These are phyloP conservation scores for Alfaro cultratus DNA, from an alignment of 2,797 vertebrate species.

Conservation along the genomic window DNA sequence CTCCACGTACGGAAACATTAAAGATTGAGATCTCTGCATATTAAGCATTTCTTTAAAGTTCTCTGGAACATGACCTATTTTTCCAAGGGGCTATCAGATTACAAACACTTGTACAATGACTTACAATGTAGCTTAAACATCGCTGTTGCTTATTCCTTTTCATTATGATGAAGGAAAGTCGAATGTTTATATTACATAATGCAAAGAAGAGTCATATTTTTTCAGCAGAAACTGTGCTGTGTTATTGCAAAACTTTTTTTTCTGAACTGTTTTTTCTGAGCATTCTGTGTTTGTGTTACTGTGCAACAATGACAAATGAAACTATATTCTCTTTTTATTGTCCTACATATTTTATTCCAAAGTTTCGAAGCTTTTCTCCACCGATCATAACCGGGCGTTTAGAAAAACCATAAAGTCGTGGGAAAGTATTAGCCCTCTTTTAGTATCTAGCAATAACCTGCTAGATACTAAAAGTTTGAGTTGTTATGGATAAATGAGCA, in stretches of 20 bases:
- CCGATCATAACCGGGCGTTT: not conserved
- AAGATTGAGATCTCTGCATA: not conserved
- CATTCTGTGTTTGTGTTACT: not conserved
- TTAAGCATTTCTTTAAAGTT: not conserved
- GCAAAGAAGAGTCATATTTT: not conserved
- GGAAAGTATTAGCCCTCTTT: not conserved
- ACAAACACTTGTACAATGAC: not conserved
- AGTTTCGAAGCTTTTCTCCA: not conserved
- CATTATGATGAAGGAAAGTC: not conserved
- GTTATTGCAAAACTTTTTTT: not conserved
- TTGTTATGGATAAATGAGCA: too few species aligned
- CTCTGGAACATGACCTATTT: not conserved
- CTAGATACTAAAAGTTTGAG: too few species aligned
- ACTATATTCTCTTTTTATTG: not conserved
- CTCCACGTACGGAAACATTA: not conserved
- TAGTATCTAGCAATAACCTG: too few species aligned
- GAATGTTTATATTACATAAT: not conserved
- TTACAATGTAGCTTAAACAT: not conserved
- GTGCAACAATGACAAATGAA: not conserved
- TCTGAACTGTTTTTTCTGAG: not conserved
- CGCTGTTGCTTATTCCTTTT: not conserved
- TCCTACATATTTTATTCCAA: not conserved
- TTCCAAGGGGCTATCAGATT: constrained; percentile 5
- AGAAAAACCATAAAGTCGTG: not conserved
- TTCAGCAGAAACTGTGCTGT: not conserved